Percentiles rank a stretch among this genome's conserved stretches.
These are phyloP conservation scores for Lycaon pictus DNA, from an alignment of 2,113 vertebrate species.

Conservation along the genomic window DNA sequence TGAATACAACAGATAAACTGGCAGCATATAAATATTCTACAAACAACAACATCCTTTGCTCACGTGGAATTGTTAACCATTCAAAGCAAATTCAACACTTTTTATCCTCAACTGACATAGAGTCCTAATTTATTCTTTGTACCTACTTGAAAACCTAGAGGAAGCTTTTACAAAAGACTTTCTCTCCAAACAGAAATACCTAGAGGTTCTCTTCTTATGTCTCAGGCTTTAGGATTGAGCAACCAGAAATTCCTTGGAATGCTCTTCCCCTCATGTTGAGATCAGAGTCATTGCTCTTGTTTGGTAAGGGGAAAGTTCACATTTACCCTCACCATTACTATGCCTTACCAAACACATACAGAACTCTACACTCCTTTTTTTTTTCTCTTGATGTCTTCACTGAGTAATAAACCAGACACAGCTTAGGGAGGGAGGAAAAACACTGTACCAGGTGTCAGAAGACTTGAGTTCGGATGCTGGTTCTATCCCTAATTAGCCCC, in stretches of 20 bases:
- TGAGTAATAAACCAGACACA: slow-evolving; percentile 35
- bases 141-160: background rate
- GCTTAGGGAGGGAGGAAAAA: background rate
- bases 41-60: background rate
- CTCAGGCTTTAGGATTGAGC: background rate
- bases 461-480: background rate
- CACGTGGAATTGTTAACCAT: slow-evolving; percentile 36
- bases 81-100: slow-evolving; percentile 18
- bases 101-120: background rate
- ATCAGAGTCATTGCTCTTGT: background rate
- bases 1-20: slow-evolving; percentile 1
- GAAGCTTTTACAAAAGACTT: background rate
- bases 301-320: background rate
- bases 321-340: background rate
- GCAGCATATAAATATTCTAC: slow-evolving; percentile 21
- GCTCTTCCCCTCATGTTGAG: background rate
- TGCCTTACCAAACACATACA: background rate
- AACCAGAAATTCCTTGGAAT: slow-evolving; percentile 5
- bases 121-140: slow-evolving; percentile 1
- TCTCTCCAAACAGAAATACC: slow-evolving; percentile 8
- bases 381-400: background rate
- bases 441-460: background rate
- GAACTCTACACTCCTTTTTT: background rate
- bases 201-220: background rate
- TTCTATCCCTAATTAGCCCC: background rate